Conservation (phyloP, 2,888 invertebrate genomes). For the Mycogona germanica region DNA sequence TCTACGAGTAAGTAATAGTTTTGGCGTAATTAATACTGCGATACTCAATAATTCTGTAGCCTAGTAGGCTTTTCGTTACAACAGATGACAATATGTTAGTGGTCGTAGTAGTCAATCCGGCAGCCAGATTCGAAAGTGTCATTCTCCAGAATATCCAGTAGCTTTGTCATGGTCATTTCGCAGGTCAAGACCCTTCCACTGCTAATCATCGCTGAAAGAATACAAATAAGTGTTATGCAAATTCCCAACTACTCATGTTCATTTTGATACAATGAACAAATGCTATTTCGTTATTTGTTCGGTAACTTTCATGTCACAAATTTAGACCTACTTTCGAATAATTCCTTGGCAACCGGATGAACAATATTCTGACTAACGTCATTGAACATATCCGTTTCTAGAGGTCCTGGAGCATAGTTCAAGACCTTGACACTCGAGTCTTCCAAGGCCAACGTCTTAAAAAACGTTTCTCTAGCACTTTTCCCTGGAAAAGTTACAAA, state of each 20-base stretch:
- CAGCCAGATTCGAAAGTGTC: slow-evolving; percentile 3
- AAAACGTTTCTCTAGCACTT: slow-evolving; percentile 81
- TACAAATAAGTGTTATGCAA: too few species aligned
- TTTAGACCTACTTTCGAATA: not conserved
- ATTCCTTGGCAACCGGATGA: slow-evolving; percentile 6
- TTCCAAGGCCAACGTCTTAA: slow-evolving; percentile 66
- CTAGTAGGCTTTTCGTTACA: too few species aligned
- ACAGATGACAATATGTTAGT: not conserved
- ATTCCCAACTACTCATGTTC: not conserved
- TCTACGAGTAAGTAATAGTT: too few species aligned
- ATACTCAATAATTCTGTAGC: too few species aligned
- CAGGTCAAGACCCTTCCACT: slow-evolving; percentile 5
- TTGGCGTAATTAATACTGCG: too few species aligned
- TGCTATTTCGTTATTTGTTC: not conserved
- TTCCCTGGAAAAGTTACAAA: slow-evolving; percentile 46
- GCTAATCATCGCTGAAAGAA: not conserved
- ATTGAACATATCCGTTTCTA: slow-evolving; percentile 68
- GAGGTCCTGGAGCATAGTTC: slow-evolving; percentile 86
- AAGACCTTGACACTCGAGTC: slow-evolving; percentile 58
- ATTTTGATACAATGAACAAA: not conserved
- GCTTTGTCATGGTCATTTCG: slow-evolving; percentile 4
- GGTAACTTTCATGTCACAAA: not conserved
- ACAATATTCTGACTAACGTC: slow-evolving; percentile 1
- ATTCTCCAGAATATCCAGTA: slow-evolving; percentile 5
- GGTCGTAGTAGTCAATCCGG: slow-evolving; percentile 8